phyloP scores from a whole-genome alignment of 92 coral and sea anemone species.

The Siderastrea siderea region DNA sequence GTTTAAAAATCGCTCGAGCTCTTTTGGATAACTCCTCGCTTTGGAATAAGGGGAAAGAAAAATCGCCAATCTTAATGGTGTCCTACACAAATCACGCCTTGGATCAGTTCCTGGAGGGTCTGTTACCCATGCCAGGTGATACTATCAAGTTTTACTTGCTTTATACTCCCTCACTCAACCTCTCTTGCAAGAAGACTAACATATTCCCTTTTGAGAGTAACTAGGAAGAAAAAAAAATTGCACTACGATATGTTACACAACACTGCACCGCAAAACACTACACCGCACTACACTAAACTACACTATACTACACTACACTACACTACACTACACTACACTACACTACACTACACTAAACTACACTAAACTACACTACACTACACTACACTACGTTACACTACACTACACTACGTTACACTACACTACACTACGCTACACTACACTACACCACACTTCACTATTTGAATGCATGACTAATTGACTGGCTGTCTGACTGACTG shows the following conservation, averaged over 20 bases:
- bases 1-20: conserved; percentile 88
- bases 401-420: background rate
- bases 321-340: too few relatives aligned
- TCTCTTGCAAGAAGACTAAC: too few relatives aligned
- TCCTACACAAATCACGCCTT: conserved; percentile 95
- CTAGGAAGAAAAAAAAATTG: too few relatives aligned
- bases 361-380: background rate
- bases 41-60: conserved; percentile 48
- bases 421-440: conserved; percentile 1
- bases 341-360: too few relatives aligned
- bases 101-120: conserved; percentile 93
- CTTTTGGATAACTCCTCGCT: conserved; percentile 68
- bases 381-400: conserved; percentile 6
- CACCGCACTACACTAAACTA: too few relatives aligned
- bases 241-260: too few relatives aligned
- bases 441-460: conserved; percentile 20
- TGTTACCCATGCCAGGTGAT: conserved; percentile 52
- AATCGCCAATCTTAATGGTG: conserved; percentile 85
- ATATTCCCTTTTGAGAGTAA: too few relatives aligned
- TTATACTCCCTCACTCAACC: too few relatives aligned
- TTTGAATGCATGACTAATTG: too few relatives aligned
- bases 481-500: too few relatives aligned
- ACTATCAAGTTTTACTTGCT: background rate
- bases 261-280: too few relatives aligned
- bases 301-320: too few relatives aligned